Percentiles rank a stretch among this genome's conserved stretches.
These are phyloP conservation scores for Rhopalosiphum maidis DNA, from an alignment of 1,140 invertebrate genomes.

Conservation along the genomic window DNA sequence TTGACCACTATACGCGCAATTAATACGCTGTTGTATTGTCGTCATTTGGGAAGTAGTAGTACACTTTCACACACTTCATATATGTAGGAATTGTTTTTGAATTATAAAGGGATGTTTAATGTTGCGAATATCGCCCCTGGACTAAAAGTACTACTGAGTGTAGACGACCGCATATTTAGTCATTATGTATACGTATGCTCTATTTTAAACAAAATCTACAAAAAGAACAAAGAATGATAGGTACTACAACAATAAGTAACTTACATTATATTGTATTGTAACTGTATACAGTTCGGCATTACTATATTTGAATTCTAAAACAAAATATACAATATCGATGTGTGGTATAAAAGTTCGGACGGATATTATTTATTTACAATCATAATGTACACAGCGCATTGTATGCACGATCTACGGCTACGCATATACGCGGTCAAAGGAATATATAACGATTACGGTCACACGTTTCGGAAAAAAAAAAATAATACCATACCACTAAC, in stretches of 20 bases:
- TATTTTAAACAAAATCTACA: not conserved
- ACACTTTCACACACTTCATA: not conserved
- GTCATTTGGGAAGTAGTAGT: not conserved
- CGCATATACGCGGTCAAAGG: not conserved
- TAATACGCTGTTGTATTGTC: too few relatives aligned
- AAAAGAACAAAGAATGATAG: not conserved
- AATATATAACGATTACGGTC: not conserved
- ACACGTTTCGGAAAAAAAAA: slow-evolving; percentile 23
- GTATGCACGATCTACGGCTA: not conserved
- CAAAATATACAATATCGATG: not conserved
- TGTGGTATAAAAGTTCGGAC: not conserved
- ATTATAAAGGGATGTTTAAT: not conserved
- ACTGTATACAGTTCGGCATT: not conserved
- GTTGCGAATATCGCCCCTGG: too few relatives aligned
- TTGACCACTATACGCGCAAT: not conserved
- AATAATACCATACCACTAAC: slow-evolving; percentile 44
- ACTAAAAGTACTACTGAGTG: not conserved
- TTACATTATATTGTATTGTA: not conserved
- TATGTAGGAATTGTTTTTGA: not conserved
- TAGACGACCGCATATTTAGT: not conserved
- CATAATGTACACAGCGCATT: not conserved
- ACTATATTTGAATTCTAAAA: not conserved
- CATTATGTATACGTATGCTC: not conserved
- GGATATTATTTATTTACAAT: not conserved
- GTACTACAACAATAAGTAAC: not conserved